Evolutionary conservation across 2,888 invertebrate species (phyloP), one percentile per base, ranked within the genome.

Genomic region (Troides oblongomaculatus): DNA sequence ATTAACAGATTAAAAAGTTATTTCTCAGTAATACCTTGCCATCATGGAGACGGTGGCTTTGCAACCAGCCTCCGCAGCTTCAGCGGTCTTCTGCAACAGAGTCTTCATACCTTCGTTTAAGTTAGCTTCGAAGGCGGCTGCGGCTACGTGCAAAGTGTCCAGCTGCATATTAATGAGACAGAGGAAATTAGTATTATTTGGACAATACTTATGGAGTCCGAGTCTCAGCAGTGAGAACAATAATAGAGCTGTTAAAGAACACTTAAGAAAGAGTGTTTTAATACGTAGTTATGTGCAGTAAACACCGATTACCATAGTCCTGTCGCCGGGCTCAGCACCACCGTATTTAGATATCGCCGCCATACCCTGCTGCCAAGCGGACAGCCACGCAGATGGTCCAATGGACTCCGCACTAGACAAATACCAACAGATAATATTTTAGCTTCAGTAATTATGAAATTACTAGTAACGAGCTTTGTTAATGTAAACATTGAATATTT

Each of bases 261-360:
- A 39, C 8, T 8, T 1, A 39, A 10, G 10, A 39, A 10, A 6
- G 39, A 39, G 39, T 39, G 39, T 39, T 39, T 10, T 10, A 1
- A 39, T 10, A 39, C 7, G 39, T 46, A 46, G 14, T 46, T 17
- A 14, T 46, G 46, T 46, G 14, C 14, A 14, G 39, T 39, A 14
- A 46, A 12, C 14, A 12, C 12, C 14, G 56, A n/a, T 69, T 79
- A 96, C 96, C 95, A 97, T 95, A 36, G 97, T 96, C 74, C 96
- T 93, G 78, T 97, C 96, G 0, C 97, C 96, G 2, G 94, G 93
- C 75, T 93, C 93, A 0, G 96, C 97, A 64, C 95, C 94, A 3
- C 96, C 96, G 78, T 97, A 96, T 79, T 93, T 94, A 75, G 93
- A 91, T 53, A 96, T 93, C 0, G 94, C 93, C 30, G 90, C 83